Evolutionary conservation across 2,113 vertebrate genomes (phyloP).

Genomic region (Cyanoramphus novaezelandiae): DNA sequence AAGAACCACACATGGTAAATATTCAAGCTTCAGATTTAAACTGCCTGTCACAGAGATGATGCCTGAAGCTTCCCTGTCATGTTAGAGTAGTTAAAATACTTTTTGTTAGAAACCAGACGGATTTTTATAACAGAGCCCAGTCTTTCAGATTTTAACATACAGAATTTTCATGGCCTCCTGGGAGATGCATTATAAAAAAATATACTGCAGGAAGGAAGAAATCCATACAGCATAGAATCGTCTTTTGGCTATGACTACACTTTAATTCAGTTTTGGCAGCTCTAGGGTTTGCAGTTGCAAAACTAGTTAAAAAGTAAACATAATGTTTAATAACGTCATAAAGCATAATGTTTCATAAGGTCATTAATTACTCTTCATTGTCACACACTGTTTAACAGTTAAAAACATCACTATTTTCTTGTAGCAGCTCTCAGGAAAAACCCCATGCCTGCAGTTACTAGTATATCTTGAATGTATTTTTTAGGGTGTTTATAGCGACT

Average conservation of each 20-base stretch:
- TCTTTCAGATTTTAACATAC: neutral
- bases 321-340: neutral
- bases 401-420: neutral
- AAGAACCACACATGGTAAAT: neutral
- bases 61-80: neutral
- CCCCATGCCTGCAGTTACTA: neutral
- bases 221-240: neutral
- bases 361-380: conserved; percentile 13
- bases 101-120: neutral
- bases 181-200: neutral
- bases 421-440: neutral
- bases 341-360: neutral
- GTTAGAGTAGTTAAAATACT: neutral
- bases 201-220: neutral
- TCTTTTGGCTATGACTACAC: neutral
- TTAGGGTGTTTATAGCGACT: neutral
- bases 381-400: neutral
- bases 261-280: neutral
- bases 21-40: neutral
- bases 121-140: neutral
- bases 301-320: neutral
- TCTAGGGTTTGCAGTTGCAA: neutral
- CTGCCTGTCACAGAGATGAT: neutral
- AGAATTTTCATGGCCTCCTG: neutral
- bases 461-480: neutral